Percentiles rank a stretch among this genome's conserved stretches.
These are phyloP conservation scores for Neopelma chrysocephalum DNA, from an alignment of 2,797 vertebrate genomes.

Conservation along the genomic window DNA sequence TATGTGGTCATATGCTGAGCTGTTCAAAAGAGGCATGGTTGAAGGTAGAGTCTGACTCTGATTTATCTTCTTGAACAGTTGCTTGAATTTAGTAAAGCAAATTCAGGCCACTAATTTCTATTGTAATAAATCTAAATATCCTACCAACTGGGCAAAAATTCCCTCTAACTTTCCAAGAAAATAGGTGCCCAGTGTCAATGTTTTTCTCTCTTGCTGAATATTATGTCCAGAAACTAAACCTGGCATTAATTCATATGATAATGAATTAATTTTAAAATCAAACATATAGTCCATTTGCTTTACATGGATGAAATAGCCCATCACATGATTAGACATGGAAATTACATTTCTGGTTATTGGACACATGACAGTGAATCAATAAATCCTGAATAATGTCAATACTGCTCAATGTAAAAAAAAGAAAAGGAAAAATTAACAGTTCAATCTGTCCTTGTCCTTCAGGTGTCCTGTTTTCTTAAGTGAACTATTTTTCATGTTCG, in stretches of 20 bases:
- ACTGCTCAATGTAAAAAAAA: neutral
- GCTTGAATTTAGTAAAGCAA: neutral
- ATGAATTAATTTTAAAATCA: conserved; percentile 20
- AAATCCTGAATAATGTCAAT: neutral
- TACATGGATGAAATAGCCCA: neutral
- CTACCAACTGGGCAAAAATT: neutral
- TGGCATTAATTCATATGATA: conserved; percentile 6
- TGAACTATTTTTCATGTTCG: neutral
- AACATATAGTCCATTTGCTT: neutral
- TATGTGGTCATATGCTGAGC: neutral
- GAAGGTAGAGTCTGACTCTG: neutral
- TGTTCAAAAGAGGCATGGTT: neutral
- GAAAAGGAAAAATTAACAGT: neutral
- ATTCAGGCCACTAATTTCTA: neutral
- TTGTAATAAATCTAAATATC: neutral
- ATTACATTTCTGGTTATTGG: neutral
- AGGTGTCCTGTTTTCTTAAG: neutral
- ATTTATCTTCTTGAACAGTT: neutral
- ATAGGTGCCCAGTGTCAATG: neutral
- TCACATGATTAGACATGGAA: neutral
- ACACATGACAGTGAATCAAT: neutral
- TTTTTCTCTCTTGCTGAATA: neutral
- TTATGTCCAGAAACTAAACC: neutral
- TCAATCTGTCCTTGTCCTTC: neutral
- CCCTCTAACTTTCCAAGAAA: neutral